Conservation (phyloP, 1,140 invertebrate genomes). For the Drosophila bocki region DNA sequence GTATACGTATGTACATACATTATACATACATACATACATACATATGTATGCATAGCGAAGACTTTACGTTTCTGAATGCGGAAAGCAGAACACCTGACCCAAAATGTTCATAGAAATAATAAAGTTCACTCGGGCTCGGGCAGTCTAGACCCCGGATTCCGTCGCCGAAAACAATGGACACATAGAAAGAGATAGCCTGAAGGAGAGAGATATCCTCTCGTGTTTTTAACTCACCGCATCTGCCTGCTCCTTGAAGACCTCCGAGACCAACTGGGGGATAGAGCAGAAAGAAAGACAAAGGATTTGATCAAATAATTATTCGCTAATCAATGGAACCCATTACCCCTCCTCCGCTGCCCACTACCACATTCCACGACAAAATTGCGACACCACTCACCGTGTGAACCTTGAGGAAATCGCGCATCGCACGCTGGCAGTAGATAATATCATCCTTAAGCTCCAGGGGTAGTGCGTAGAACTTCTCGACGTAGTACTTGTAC, state of each 20-base stretch:
- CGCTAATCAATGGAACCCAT: neutral
- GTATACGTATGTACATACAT: neutral
- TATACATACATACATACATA: no score
- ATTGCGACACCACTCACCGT: conserved; percentile 60
- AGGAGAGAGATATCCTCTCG: neutral
- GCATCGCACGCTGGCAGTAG: conserved; percentile 79
- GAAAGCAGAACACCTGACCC: neutral
- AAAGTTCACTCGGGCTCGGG: no score
- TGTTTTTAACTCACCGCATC: conserved; percentile 71
- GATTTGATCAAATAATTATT: conserved; percentile 10
- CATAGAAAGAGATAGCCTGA: neutral
- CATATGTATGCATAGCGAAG: neutral
- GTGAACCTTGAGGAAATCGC: conserved; percentile 80
- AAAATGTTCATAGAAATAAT: neutral
- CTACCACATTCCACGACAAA: neutral
- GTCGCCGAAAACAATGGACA: neutral
- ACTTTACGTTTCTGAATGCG: neutral
- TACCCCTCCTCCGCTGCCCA: neutral
- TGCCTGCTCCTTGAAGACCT: conserved; percentile 73
- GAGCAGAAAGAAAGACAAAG: conserved; percentile 8
- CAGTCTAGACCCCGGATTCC: neutral
- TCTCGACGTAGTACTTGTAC: conserved; percentile 73
- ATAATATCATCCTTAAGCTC: conserved; percentile 81
- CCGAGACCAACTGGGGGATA: conserved; percentile 68
- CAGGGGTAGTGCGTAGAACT: conserved; percentile 71